These are phyloP conservation scores for Stegodyphus mimosarum DNA, from an alignment of 1,140 invertebrate species.

Conservation along the genomic window DNA sequence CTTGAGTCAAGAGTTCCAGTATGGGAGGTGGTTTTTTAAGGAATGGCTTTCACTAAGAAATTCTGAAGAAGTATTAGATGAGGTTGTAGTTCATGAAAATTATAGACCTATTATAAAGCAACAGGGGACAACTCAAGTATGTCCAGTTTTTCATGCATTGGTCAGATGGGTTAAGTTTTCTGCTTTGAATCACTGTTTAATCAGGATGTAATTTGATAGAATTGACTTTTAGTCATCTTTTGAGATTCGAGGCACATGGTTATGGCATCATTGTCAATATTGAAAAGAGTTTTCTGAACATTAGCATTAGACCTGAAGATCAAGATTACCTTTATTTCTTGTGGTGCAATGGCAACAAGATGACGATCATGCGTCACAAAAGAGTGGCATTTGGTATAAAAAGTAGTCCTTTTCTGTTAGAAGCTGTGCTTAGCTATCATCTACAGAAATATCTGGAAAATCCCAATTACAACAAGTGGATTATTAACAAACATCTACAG, in stretches of 20 bases:
- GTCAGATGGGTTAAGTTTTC: slow-evolving; percentile 30
- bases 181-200: slow-evolving; percentile 42
- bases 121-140: slow-evolving; percentile 61
- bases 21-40: background rate
- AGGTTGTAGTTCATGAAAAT: background rate
- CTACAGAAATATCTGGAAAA: background rate
- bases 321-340: slow-evolving; percentile 4
- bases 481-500: background rate
- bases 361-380: background rate
- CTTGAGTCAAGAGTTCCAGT: background rate
- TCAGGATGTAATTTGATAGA: slow-evolving; percentile 58
- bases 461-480: background rate
- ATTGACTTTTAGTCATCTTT: background rate
- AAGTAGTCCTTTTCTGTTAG: slow-evolving; percentile 15
- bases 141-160: slow-evolving; percentile 64
- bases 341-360: background rate
- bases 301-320: background rate
- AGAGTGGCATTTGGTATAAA: slow-evolving; percentile 13
- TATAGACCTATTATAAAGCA: slow-evolving; percentile 6
- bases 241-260: background rate
- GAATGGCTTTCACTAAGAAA: background rate
- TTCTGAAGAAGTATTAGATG: background rate
- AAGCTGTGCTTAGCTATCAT: background rate
- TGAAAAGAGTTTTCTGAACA: slow-evolving; percentile 1
- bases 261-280: slow-evolving; percentile 5